phyloP scores from a whole-genome alignment of 2,113 vertebrate species.

The Anser brachyrhynchus region DNA sequence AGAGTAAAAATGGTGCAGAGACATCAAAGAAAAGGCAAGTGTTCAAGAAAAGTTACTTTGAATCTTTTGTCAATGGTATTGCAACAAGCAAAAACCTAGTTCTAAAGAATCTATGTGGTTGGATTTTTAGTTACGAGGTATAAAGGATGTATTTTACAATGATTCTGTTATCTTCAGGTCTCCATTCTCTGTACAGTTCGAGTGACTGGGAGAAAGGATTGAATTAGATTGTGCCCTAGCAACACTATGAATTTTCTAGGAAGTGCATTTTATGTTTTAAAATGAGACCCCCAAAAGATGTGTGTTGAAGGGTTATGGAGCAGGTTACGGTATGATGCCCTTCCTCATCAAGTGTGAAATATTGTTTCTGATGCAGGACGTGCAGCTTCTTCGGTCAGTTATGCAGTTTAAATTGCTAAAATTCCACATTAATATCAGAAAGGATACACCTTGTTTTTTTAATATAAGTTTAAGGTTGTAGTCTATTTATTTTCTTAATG shows the following conservation, averaged over 20 bases:
- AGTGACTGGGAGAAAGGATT: slow-evolving; percentile 4
- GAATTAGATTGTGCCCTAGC: slow-evolving; percentile 1
- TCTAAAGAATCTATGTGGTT: slow-evolving; percentile 37
- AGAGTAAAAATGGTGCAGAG: not conserved
- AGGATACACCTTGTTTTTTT: not conserved
- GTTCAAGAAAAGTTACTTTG: slow-evolving; percentile 62
- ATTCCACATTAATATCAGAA: not conserved
- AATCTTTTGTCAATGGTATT: slow-evolving; percentile 43
- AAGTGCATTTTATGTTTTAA: not conserved
- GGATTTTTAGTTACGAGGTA: slow-evolving; percentile 31
- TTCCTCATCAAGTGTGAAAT: not conserved
- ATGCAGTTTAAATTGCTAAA: not conserved
- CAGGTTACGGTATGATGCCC: not conserved
- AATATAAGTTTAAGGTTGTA: not conserved
- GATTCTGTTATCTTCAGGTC: slow-evolving; percentile 33
- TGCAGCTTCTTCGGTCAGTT: not conserved
- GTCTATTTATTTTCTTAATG: not conserved
- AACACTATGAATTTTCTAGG: not conserved
- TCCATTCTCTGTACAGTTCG: slow-evolving; percentile 33
- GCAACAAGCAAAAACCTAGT: slow-evolving; percentile 14
- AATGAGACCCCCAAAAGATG: not conserved
- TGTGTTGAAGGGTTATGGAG: not conserved
- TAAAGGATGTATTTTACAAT: slow-evolving; percentile 30
- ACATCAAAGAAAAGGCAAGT: slow-evolving; percentile 32
- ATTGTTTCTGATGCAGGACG: not conserved